Percentiles rank a stretch among this genome's conserved stretches.
phyloP scores from a whole-genome alignment of 2,888 invertebrate species.

The Microplitis manilae region DNA sequence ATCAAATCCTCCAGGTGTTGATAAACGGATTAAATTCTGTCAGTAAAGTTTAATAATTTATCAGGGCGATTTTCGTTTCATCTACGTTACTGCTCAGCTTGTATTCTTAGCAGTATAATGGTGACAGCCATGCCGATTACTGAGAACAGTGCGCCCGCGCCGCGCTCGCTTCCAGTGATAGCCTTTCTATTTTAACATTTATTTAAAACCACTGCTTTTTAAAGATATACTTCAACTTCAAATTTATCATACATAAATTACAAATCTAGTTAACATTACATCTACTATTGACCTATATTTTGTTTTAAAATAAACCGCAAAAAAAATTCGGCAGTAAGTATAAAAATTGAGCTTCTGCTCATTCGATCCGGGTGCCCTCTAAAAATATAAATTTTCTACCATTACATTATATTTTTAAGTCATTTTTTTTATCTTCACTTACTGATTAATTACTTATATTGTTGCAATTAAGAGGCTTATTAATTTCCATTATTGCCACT shows the following conservation, averaged over 20 bases:
- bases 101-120: constrained; percentile 65
- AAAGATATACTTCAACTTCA: background rate
- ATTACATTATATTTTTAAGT: constrained; percentile 53
- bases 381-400: constrained; percentile 69
- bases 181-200: constrained; percentile 36
- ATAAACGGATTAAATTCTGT: background rate
- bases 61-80: constrained; percentile 39
- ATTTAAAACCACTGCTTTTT: background rate
- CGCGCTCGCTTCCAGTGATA: constrained; percentile 64
- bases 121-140: constrained; percentile 65
- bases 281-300: background rate
- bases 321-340: constrained; percentile 26
- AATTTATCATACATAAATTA: constrained; percentile 12
- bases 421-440: constrained; percentile 11
- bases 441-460: background rate
- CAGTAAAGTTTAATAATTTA: background rate
- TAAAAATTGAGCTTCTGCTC: constrained; percentile 38
- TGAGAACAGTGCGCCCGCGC: constrained; percentile 59
- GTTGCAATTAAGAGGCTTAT: background rate
- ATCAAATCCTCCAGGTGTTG: background rate
- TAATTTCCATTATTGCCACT: background rate
- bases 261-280: background rate
- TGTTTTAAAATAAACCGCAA: background rate
- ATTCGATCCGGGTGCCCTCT: constrained; percentile 68
- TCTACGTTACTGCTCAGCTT: constrained; percentile 61